Percentiles rank a stretch among this genome's conserved stretches.
Conservation (phyloP, 2,797 vertebrate genomes). For the Rhabdomys pumilio region DNA sequence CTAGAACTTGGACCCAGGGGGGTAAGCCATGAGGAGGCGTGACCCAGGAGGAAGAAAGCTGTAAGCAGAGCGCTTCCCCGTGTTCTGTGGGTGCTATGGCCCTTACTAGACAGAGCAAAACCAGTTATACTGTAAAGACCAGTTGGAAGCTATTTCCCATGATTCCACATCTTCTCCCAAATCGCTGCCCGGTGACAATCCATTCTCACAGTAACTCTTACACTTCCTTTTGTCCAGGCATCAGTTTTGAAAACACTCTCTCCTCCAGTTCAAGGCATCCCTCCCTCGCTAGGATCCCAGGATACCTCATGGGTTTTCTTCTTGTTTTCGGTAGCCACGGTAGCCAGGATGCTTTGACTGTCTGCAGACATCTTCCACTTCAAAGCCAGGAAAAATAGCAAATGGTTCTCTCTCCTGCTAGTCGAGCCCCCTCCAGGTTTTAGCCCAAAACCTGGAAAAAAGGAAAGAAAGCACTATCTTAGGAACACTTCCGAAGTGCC, state of each 20-base stretch:
- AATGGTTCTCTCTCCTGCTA: not conserved
- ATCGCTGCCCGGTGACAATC: not conserved
- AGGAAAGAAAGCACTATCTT: conserved; percentile 27
- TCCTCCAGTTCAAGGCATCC: not conserved
- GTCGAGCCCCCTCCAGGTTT: conserved; percentile 40
- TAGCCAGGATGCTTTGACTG: not conserved
- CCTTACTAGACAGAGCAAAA: not conserved
- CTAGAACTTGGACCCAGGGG: not conserved
- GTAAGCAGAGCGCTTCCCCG: not conserved
- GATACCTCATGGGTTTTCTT: conserved; percentile 68
- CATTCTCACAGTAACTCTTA: not conserved
- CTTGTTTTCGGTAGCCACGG: not conserved
- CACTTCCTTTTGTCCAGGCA: not conserved
- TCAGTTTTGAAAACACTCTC: not conserved
- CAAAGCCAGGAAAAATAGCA: not conserved
- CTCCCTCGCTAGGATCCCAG: not conserved
- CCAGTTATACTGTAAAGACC: not conserved
- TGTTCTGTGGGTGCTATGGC: not conserved
- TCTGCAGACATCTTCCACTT: conserved; percentile 74
- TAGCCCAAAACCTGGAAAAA: conserved; percentile 54
- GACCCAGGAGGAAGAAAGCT: not conserved
- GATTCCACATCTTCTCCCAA: not conserved
- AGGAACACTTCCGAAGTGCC: not conserved
- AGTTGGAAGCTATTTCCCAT: not conserved
- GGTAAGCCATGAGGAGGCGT: not conserved